Conservation (phyloP, 2,797 vertebrate species). For the Sebastes taczanowskii region DNA sequence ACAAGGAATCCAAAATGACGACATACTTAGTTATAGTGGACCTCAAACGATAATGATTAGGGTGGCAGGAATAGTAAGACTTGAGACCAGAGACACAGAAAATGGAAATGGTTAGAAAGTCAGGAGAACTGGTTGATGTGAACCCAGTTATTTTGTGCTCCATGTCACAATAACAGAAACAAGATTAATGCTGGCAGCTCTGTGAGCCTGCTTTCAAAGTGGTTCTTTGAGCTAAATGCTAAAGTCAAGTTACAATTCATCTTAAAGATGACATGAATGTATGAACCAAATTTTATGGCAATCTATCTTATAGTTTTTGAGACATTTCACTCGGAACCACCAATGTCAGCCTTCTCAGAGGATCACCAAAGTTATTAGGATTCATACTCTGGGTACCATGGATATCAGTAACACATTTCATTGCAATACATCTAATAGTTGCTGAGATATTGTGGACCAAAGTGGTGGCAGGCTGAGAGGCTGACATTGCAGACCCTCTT, state of each 20-base stretch:
- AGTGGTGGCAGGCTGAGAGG: neutral
- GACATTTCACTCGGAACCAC: neutral
- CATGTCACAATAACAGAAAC: neutral
- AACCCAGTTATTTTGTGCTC: neutral
- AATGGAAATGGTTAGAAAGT: neutral
- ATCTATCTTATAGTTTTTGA: neutral
- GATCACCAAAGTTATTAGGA: neutral
- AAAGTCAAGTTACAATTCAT: neutral
- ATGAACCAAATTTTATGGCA: neutral
- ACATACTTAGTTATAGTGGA: neutral
- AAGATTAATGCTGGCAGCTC: neutral
- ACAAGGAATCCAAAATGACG: neutral
- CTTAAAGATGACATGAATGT: neutral
- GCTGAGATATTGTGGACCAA: neutral
- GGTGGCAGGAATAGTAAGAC: neutral
- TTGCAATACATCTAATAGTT: neutral
- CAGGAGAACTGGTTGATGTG: neutral
- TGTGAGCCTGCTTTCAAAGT: neutral
- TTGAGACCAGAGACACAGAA: too few species aligned
- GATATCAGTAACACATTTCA: neutral
- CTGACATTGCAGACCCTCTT: neutral
- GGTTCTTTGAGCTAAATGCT: neutral
- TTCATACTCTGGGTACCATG: neutral
- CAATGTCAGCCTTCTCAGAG: neutral
- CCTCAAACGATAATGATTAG: neutral